phyloP scores from a whole-genome alignment of 1,140 invertebrate species.

The Phocides pigmalion region DNA sequence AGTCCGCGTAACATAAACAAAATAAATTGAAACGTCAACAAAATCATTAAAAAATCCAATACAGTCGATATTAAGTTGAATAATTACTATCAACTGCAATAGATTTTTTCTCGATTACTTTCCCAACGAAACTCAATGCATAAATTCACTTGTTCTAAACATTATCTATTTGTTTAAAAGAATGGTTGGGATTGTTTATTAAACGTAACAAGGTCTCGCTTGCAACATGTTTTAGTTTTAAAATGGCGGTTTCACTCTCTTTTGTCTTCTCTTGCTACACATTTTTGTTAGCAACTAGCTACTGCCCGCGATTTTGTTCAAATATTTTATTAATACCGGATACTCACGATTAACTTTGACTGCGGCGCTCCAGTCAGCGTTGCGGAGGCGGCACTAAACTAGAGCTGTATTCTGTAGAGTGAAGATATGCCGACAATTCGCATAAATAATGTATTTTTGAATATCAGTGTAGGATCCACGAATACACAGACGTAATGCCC shows the following conservation, averaged over 20 bases:
- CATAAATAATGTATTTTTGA: too few relatives aligned
- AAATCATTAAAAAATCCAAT: background rate
- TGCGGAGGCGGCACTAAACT: too few relatives aligned
- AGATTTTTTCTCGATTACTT: constrained; percentile 10
- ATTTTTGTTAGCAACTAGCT: background rate
- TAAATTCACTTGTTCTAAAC: background rate
- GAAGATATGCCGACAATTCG: too few relatives aligned
- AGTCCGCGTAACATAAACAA: too few relatives aligned
- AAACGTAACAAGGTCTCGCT: constrained; percentile 4
- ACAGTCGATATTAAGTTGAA: too few relatives aligned
- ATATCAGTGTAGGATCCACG: too few relatives aligned
- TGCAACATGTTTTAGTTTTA: constrained; percentile 12
- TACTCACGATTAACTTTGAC: too few relatives aligned
- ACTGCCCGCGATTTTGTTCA: too few relatives aligned
- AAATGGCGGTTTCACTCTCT: background rate
- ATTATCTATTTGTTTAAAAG: constrained; percentile 4
- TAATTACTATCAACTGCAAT: too few relatives aligned
- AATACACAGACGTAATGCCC: too few relatives aligned
- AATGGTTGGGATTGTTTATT: background rate
- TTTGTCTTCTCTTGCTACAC: constrained; percentile 15
- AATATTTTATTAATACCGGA: background rate
- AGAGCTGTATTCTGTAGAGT: too few relatives aligned
- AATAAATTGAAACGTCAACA: background rate
- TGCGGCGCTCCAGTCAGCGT: too few relatives aligned
- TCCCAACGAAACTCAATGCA: background rate